phyloP scores from a whole-genome alignment of 1,140 invertebrate genomes.

The Drosophila ambigua region DNA sequence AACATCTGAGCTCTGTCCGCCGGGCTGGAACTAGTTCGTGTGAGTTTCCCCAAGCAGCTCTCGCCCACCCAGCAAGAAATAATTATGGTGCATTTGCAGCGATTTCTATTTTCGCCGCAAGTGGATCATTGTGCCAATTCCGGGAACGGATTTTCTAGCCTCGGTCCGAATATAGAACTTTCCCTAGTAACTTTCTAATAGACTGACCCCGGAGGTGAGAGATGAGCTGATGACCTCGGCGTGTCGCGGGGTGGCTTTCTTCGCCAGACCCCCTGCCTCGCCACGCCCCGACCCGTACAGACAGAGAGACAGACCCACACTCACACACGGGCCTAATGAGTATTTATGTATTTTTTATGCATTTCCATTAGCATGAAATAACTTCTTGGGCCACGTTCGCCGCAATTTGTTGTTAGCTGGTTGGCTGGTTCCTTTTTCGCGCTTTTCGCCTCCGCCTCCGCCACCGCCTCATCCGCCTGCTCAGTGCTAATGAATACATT shows the following conservation, averaged over 20 bases:
- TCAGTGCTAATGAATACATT: slow-evolving; percentile 60
- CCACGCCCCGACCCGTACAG: neutral
- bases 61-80: too few relatives aligned
- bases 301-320: slow-evolving; percentile 2
- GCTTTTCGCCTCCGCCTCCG: slow-evolving; percentile 6
- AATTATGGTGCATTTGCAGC: neutral
- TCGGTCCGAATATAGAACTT: slow-evolving; percentile 50
- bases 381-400: slow-evolving; percentile 8
- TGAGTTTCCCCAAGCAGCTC: too few relatives aligned
- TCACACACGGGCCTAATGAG: slow-evolving; percentile 57
- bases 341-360: slow-evolving; percentile 79
- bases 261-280: slow-evolving; percentile 8
- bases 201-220: slow-evolving; percentile 53
- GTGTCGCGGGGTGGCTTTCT: slow-evolving; percentile 53
- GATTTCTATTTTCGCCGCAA: slow-evolving; percentile 34
- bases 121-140: slow-evolving; percentile 48
- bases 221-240: slow-evolving; percentile 27
- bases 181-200: slow-evolving; percentile 68
- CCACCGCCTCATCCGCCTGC: neutral
- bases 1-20: too few relatives aligned
- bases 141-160: slow-evolving; percentile 9
- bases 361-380: slow-evolving; percentile 74
- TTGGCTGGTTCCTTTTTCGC: slow-evolving; percentile 34
- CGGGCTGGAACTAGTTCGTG: too few relatives aligned
- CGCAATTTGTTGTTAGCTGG: too few relatives aligned